A percentile compares a stretch with the other conserved stretches of the same genome.
Evolutionary conservation across 2,113 vertebrate genomes (phyloP).

Genomic region (Xyrauchen texanus): DNA sequence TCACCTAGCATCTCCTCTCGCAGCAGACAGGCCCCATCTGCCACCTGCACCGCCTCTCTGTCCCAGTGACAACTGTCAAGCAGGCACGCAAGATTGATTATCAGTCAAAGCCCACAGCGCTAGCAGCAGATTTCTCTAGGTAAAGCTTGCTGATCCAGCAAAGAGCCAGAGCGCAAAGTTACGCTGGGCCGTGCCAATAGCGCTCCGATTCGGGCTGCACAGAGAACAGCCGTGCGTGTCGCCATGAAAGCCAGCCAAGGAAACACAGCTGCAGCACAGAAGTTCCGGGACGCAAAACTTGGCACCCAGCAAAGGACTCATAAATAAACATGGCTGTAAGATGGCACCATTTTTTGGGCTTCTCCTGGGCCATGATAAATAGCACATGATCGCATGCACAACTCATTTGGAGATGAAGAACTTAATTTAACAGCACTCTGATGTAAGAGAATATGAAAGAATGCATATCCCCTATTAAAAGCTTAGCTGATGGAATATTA

Average conservation of each 20-base stretch:
- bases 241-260: conserved; percentile 84
- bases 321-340: conserved; percentile 63
- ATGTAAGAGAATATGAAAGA: neutral
- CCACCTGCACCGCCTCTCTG: conserved; percentile 84
- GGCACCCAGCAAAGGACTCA: conserved; percentile 63
- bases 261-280: conserved; percentile 82
- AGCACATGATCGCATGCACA: conserved; percentile 50
- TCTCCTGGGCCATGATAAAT: conserved; percentile 54
- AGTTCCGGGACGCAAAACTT: conserved; percentile 77
- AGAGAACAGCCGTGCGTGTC: conserved; percentile 89
- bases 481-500: neutral
- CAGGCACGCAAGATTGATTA: conserved; percentile 91
- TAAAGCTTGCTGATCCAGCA: conserved; percentile 98
- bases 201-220: conserved; percentile 84
- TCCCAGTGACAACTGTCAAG: conserved; percentile 93
- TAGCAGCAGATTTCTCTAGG: conserved; percentile 91
- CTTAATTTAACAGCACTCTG: conserved; percentile 29
- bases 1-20: conserved; percentile 87
- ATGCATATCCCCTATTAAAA: neutral
- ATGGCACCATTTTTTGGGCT: conserved; percentile 48
- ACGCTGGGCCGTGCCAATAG: conserved; percentile 83
- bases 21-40: conserved; percentile 91
- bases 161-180: conserved; percentile 85
- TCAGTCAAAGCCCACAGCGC: conserved; percentile 90
- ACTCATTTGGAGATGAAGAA: conserved; percentile 32